Evolutionary conservation across 1,140 invertebrate species (phyloP).

Genomic region (Piezodorus guildinii): DNA sequence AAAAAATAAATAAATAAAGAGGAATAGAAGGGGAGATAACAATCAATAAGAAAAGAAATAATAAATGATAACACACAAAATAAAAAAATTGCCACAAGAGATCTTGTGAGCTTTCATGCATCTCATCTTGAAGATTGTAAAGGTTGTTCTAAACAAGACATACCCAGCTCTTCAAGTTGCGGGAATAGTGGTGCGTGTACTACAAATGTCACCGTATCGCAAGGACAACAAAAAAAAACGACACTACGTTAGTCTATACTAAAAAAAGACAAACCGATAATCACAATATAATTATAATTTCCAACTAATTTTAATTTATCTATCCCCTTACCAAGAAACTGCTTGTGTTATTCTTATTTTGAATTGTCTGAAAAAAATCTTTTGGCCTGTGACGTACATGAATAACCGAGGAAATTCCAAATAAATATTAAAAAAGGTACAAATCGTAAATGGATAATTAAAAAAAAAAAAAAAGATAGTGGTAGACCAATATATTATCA

Average conservation of each 20-base stretch:
- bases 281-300: background rate
- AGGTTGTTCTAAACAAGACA: constrained; percentile 33
- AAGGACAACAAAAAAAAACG: constrained; percentile 25
- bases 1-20: background rate
- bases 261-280: constrained; percentile 11
- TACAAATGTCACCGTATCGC: constrained; percentile 41
- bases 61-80: background rate
- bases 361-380: too few species aligned
- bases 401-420: too few species aligned
- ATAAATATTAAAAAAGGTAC: too few species aligned
- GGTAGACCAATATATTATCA: too few species aligned
- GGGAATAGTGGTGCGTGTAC: constrained; percentile 57
- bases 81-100: background rate
- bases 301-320: background rate
- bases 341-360: too few species aligned
- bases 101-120: constrained; percentile 2
- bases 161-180: constrained; percentile 54
- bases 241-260: constrained; percentile 24
- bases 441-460: too few species aligned
- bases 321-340: too few species aligned
- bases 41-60: background rate
- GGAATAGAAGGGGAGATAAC: background rate
- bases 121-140: constrained; percentile 15
- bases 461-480: too few species aligned
- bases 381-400: too few species aligned